Evolutionary conservation across 2,797 vertebrate species (phyloP), one percentile per base, ranked within the genome.

Genomic region (Arrhamphus sclerolepis): DNA sequence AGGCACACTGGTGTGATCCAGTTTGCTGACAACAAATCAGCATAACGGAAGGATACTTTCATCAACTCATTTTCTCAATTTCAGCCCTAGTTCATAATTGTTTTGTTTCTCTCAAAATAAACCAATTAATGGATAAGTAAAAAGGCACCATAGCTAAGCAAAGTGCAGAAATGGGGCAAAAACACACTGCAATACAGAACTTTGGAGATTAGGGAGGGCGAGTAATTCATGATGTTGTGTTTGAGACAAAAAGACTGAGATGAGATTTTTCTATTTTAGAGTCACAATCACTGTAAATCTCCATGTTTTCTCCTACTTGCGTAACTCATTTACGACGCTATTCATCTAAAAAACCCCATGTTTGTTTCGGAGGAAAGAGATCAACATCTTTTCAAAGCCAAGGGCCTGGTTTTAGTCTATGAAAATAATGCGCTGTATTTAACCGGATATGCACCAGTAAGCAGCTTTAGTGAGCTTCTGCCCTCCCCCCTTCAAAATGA

Each of bases 11-110:
- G 62, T 59, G 56, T 52, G 77, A 80, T 69, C 57, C 80, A 67
- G 62, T 80, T 75, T 66, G 46, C 54, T 26, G 29, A 57, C 56
- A 63, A 41, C 70, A 80, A 89, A 84, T 80, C 52, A 22, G 66
- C 75, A 72, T 55, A 68, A 43, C 49, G 62, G 61, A 44, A 39
- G 69, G 60, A 72, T 60, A n/a, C 46, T 70, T 71, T 67, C 51
- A 29, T 18, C 55, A 81, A 73, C 70, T 86, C 78, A 64, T 85
- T 74, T 53, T 78, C 67, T 84, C 78, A 41, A 68, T 91, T 86
- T 85, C 77, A 84, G 63, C 65, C 55, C 2, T 48, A 70, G 78
- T 58, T 52, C 51, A 76, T 86, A 62, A 28, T 46, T 70, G 61
- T 59, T 66, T 69, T 48, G 46, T 70, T 78, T 50, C 59, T 58